phyloP scores from a whole-genome alignment of 2,113 vertebrate genomes.

The Aspiorhynchus laticeps region DNA sequence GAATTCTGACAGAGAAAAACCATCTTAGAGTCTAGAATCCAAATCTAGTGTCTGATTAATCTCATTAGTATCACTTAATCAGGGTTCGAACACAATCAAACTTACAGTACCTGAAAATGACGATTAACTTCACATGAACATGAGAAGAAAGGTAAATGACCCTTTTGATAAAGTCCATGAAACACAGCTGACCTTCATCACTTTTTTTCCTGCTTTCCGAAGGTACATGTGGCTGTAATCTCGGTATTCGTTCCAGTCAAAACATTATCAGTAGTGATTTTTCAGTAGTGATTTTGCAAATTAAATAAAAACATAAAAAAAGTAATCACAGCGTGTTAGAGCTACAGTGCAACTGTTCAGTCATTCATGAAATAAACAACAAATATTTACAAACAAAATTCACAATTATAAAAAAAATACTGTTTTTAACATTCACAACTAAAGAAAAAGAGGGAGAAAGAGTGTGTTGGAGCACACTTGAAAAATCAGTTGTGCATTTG shows the following conservation, averaged over 20 bases:
- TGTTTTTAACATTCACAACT: conserved; percentile 63
- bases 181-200: conserved; percentile 29
- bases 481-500: not conserved
- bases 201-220: not conserved
- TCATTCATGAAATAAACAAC: conserved; percentile 62
- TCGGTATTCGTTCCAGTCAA: not conserved
- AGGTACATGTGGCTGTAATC: not conserved
- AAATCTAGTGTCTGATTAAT: conserved; percentile 16
- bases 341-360: conserved; percentile 63
- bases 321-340: conserved; percentile 64
- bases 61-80: conserved; percentile 24
- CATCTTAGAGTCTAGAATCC: conserved; percentile 5
- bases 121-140: not conserved
- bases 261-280: conserved; percentile 2
- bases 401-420: conserved; percentile 37
- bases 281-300: conserved; percentile 59
- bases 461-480: conserved; percentile 11
- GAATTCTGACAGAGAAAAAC: not conserved
- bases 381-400: conserved; percentile 68
- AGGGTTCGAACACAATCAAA: conserved; percentile 23
- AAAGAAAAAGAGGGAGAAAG: conserved; percentile 49
- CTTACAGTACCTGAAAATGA: conserved; percentile 15
- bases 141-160: not conserved
- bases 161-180: conserved; percentile 25
- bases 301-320: conserved; percentile 55